Base-by-base conservation (phyloP, 2,888 invertebrate genomes). In the Thelaira solivaga region DNA sequence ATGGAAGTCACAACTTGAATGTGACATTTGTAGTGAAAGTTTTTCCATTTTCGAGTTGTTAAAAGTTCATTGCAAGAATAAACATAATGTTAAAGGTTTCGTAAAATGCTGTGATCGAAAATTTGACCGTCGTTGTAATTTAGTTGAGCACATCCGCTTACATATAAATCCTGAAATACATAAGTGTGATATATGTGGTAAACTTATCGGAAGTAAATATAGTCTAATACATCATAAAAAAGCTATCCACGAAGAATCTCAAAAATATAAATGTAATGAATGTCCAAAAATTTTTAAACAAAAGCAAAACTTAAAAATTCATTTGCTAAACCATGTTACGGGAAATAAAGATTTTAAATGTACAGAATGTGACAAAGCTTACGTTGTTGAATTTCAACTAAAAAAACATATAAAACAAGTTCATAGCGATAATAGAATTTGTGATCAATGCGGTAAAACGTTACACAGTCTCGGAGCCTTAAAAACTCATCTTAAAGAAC, bases 101-200 rank as follows among this genome's bases (percentile, higher is more conserved):
- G 80, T 82, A 0, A 64, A 39, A n/a, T 83, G 83, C 47, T 83
- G 83, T 41, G 71, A 80, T 1, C 80, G 71, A 18, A 82, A 81
- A 41, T 83, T 80, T 36, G 41, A 55, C 4, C 80, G 79, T 10
- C 82, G 83, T 4, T 72, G 74, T 43, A 55, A 68, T 5, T 61
- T 83, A 10, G 81, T 81, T 4, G 81, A 83, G 16, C 83, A 83
- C 34, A 73, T 83, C 31, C 34, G 79, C 10, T 31, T 81, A 1
- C 83, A 83, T 24, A 39, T 81, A 22, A 71, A 83, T 71, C 82
- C 83, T 0, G 80, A 83, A 6, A 69, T 59, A 13, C 82, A 80
- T 55, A 82, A 83, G 20, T 83, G 83, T 24, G 13, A 65, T 1
- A 57, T 72, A 64, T 83, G 83, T 18, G 79, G 79, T 2, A 77